Evolutionary conservation across 2,797 vertebrate species (phyloP), one percentile per base, ranked within the genome.

Genomic region (Microctenopoma lineatum): DNA sequence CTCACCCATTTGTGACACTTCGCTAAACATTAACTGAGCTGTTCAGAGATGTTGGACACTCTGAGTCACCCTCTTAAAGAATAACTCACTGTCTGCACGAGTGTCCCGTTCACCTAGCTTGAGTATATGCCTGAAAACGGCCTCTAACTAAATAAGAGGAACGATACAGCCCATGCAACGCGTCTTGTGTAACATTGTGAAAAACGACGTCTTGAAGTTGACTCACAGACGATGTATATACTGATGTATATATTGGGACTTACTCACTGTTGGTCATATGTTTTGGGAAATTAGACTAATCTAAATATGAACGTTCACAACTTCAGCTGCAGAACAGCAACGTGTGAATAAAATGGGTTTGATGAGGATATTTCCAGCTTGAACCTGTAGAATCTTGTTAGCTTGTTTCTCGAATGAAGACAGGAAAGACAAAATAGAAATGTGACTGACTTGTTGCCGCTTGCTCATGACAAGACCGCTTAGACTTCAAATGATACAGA

Each of bases 31-130:
- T 78, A 70, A 69, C 59, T 52, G 32, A 66, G 39, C 7, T 0
- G 12, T 39, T 58, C 38, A 13, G 10, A 3, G 45, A 29, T 63
- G 53, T 58, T 39, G 9, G 45, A 7, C 36, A 29, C 47, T 51
- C 45, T 79, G 71, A 86, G 52, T 86, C 86, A 87, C 36, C 1
- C 45, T 64, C 27, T 45, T 32, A 5, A 2, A 42, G 58, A 77
- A 26, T 51, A 27, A 75, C 36, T 85, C 54, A 59, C 54, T 0
- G 66, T 81, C 81, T 81, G 68, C 15, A 77, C 61, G 57, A 74
- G 66, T 63, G 70, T 55, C 59, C 7, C 0, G 0, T 38, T 69
- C 79, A 54, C 0, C 2, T 36, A 66, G 72, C 27, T 3, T 21
- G 21, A 21, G 2, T 21, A 36, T 2, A 14, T 45, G 41, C 0